A percentile compares a stretch with the other conserved stretches of the same genome.
These are phyloP conservation scores for Lateolabrax maculatus DNA, from an alignment of 2,797 vertebrate genomes.

Conservation along the genomic window DNA sequence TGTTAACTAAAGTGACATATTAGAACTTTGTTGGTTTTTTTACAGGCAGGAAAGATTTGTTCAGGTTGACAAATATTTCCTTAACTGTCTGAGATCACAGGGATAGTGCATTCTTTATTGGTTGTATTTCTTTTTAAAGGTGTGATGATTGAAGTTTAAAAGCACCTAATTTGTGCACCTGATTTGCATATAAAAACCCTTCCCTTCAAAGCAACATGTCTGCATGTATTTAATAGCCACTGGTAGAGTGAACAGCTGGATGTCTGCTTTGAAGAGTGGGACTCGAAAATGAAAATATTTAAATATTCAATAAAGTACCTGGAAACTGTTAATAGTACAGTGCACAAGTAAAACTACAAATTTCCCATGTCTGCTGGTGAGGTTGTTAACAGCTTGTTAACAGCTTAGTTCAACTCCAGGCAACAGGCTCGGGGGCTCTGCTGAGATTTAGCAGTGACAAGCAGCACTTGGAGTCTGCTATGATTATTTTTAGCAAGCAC, in stretches of 20 bases:
- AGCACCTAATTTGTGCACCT: conserved; percentile 48
- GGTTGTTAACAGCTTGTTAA: conserved; percentile 79
- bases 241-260: conserved; percentile 52
- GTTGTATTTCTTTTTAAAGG: conserved; percentile 38
- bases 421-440: conserved; percentile 72
- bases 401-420: conserved; percentile 70
- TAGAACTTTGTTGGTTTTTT: conserved; percentile 47
- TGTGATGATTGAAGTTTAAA: conserved; percentile 57
- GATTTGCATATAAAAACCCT: conserved; percentile 64
- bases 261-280: conserved; percentile 59
- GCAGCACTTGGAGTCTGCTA: conserved; percentile 59
- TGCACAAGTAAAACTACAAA: conserved; percentile 47
- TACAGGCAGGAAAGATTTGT: conserved; percentile 51
- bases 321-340: conserved; percentile 50
- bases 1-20: conserved; percentile 25
- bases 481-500: conserved; percentile 75
- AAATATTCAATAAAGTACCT: conserved; percentile 50
- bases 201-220: conserved; percentile 58
- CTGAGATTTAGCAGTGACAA: conserved; percentile 70
- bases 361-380: conserved; percentile 56
- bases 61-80: conserved; percentile 58
- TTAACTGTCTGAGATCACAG: conserved; percentile 56
- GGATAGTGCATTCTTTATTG: conserved; percentile 31
- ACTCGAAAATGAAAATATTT: conserved; percentile 32
- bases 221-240: conserved; percentile 38